These are phyloP conservation scores for Tachina fera DNA, from an alignment of 2,888 invertebrate genomes.

Conservation along the genomic window DNA sequence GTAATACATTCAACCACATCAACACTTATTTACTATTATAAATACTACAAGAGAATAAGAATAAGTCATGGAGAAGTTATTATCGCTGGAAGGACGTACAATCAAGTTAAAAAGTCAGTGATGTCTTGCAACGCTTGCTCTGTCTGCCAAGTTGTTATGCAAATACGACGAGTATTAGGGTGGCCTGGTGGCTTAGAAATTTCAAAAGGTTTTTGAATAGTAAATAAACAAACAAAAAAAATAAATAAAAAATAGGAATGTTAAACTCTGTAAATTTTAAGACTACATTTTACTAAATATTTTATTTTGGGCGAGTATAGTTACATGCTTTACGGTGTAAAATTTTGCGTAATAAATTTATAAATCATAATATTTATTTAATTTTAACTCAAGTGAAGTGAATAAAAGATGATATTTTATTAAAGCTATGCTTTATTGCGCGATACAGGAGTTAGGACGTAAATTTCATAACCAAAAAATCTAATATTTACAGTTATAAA, in stretches of 20 bases:
- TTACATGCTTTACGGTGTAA: neutral
- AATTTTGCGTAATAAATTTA: too few relatives aligned
- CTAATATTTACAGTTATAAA: too few relatives aligned
- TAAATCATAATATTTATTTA: too few relatives aligned
- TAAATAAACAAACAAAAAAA: too few relatives aligned
- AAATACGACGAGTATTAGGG: constrained; percentile 29
- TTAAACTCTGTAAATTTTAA: constrained; percentile 1
- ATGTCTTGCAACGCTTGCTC: constrained; percentile 51
- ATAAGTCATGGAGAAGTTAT: constrained; percentile 29
- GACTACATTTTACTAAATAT: constrained; percentile 20
- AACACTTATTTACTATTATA: constrained; percentile 4
- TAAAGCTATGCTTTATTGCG: too few relatives aligned
- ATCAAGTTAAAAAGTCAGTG: constrained; percentile 42
- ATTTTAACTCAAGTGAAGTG: too few relatives aligned
- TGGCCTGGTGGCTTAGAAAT: constrained; percentile 4
- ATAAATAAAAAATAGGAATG: too few relatives aligned
- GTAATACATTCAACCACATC: constrained; percentile 4
- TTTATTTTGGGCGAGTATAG: constrained; percentile 1
- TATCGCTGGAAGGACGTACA: constrained; percentile 31
- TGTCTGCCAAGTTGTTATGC: constrained; percentile 50
- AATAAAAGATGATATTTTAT: too few relatives aligned
- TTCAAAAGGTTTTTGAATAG: neutral
- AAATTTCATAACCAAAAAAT: too few relatives aligned
- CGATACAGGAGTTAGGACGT: too few relatives aligned
- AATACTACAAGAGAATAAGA: neutral